Conservation (phyloP, 1,140 invertebrate genomes). For the Nomia melanderi region DNA sequence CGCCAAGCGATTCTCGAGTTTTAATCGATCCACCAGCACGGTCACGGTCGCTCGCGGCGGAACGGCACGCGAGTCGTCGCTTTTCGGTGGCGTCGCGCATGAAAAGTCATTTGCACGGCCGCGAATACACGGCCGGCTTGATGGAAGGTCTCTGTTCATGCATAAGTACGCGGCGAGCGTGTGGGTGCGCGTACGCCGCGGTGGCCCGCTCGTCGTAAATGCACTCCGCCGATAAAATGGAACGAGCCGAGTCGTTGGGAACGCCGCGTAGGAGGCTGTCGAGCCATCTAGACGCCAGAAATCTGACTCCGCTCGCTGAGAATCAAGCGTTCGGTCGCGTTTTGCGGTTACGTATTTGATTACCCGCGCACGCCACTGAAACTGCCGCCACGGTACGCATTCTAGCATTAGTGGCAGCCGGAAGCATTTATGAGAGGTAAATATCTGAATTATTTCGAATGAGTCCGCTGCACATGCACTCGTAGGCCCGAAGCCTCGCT, state of each 20-base stretch:
- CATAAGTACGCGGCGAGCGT: slow-evolving; percentile 47
- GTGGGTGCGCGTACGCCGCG: not conserved
- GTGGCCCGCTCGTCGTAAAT: slow-evolving; percentile 32
- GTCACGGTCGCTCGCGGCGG: slow-evolving; percentile 14
- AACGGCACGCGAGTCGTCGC: not conserved
- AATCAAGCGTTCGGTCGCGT: slow-evolving; percentile 47
- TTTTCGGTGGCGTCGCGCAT: slow-evolving; percentile 56
- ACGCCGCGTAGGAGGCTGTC: not conserved
- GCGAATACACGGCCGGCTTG: slow-evolving; percentile 48
- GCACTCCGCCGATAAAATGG: slow-evolving; percentile 54
- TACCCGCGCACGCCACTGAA: slow-evolving; percentile 32
- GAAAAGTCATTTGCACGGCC: slow-evolving; percentile 63
- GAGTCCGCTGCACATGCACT: no score
- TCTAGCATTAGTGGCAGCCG: not conserved
- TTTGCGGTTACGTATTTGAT: slow-evolving; percentile 62
- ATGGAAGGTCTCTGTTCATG: slow-evolving; percentile 60
- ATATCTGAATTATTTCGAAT: not conserved
- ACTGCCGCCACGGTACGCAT: not conserved
- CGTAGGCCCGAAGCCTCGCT: no score
- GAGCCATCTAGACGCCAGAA: slow-evolving; percentile 45
- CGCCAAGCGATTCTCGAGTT: slow-evolving; percentile 8
- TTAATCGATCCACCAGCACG: slow-evolving; percentile 16
- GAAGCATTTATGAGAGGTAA: slow-evolving; percentile 1
- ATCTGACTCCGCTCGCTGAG: slow-evolving; percentile 40
- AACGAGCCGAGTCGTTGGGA: slow-evolving; percentile 34